phyloP scores from a whole-genome alignment of 2,888 invertebrate genomes.

The Hedychridium roseum region DNA sequence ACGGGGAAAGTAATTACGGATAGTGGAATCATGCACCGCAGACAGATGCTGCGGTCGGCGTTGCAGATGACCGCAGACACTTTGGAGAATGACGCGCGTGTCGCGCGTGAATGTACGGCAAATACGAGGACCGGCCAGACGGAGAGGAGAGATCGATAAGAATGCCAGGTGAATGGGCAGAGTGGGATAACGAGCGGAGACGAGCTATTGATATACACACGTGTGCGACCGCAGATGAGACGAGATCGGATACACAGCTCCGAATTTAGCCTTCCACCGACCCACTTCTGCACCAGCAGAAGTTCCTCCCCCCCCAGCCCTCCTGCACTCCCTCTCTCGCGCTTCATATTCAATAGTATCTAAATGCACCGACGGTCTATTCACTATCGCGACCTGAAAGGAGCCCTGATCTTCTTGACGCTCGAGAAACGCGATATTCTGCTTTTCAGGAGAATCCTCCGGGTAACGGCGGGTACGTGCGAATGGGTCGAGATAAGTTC shows the following conservation, averaged over 20 bases:
- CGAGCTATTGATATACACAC: slow-evolving; percentile 19
- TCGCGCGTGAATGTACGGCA: slow-evolving; percentile 1
- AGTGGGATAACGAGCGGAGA: slow-evolving; percentile 5
- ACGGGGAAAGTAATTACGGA: too few relatives aligned
- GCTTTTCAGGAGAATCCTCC: too few relatives aligned
- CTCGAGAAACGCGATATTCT: too few relatives aligned
- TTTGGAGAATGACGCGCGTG: slow-evolving; percentile 5
- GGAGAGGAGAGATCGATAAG: slow-evolving; percentile 12
- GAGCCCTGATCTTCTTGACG: too few relatives aligned
- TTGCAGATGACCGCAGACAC: slow-evolving; percentile 26
- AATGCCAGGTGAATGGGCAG: slow-evolving; percentile 1
- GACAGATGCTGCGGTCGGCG: slow-evolving; percentile 28
- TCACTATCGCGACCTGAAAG: too few relatives aligned
- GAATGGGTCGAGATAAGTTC: not conserved
- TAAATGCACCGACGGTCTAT: too few relatives aligned
- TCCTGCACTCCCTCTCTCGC: too few relatives aligned
- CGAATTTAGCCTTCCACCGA: slow-evolving; percentile 32
- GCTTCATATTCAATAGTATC: too few relatives aligned
- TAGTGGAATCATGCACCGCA: too few relatives aligned
- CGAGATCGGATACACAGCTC: slow-evolving; percentile 15
- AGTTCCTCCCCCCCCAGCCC: too few relatives aligned
- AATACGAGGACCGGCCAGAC: too few relatives aligned
- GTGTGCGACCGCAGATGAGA: slow-evolving; percentile 33
- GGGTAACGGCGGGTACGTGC: not conserved
- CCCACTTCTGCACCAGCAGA: slow-evolving; percentile 40